Evolutionary conservation across 2,113 vertebrate genomes (phyloP).

Genomic region (human): GRCh38 chr4:113823001-113823500

Average conservation of each 20-base stretch:
- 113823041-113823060: not conserved
- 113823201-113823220: not conserved
- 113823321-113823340: not conserved
- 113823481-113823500: not conserved
- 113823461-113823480: not conserved
- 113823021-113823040: not conserved
- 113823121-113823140: not conserved
- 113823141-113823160: not conserved
- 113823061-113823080: not conserved
- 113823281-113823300: not conserved
- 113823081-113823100: not conserved
- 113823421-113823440: not conserved
- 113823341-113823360: not conserved
- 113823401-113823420: fast-evolving
- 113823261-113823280: not conserved
- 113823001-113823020: not conserved
- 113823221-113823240: not conserved
- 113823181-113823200: not conserved
- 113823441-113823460: not conserved
- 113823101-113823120: not conserved
- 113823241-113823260: not conserved
- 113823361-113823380: not conserved
- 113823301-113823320: not conserved
- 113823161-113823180: not conserved
- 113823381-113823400: not conserved